Evolutionary conservation across 1,140 invertebrate genomes (phyloP), one percentile per base, ranked within the genome.

Genomic region (Ceratosolen solmsi): DNA sequence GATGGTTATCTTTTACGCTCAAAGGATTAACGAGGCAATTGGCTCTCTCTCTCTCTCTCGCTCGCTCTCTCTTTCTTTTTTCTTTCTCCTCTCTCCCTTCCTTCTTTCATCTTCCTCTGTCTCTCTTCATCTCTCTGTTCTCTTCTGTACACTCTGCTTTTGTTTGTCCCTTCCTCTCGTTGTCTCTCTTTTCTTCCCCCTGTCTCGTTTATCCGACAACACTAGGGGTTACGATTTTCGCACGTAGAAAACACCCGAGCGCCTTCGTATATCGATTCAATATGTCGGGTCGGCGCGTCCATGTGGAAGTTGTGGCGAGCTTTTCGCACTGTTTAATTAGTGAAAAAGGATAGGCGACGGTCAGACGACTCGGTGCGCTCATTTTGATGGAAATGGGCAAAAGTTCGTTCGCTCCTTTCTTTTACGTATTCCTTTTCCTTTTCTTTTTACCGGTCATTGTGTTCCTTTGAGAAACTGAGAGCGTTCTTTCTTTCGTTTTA

Each of bases 1-100:
- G 87, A 89, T 89, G 88, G 88, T 89, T 89, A 89, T 89, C 88
- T 85, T 87, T 85, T 84, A 83, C 88, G 88, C 89, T 90, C 87
- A 87, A 86, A 85, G 87, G 86, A 87, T 89, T 89, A 87, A 87
- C 86, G 87, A 87, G 87, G 84, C 85, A 86, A 88, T 87, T 83
- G 85, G 79, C 54, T 77, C 80, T 72, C 80, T 77, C 74, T 76
- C 51, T 60, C 80, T 70, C 63, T 76, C 72, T 70, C 33, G 75
- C 51, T 77, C 30, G 51, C 80, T 78, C 36, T 71, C 56, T 38
- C 68, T 54, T 49, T 83, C 60, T 58, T 9, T 51, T 36, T 0
- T 25, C 41, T 25, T 22, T 1, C 8, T 22, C n/a, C 74, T 71
- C 51, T 49, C 73, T 56, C 63, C 74, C 60, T 56, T n/a, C 73